Conservation (phyloP, 1,140 invertebrate species). For the Ceratosolen solmsi region DNA sequence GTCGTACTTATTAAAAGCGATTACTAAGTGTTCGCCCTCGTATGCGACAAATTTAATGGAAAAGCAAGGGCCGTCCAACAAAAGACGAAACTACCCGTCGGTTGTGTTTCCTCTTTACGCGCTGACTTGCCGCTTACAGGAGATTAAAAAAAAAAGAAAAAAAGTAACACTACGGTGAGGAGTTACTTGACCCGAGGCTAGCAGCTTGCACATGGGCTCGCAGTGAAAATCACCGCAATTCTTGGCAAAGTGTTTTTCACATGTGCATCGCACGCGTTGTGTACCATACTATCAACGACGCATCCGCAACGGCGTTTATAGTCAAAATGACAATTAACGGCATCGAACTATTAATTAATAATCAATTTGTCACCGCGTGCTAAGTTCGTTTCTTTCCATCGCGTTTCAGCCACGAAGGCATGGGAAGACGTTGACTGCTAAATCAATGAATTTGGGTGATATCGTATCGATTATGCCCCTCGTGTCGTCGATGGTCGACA, state of each 20-base stretch:
- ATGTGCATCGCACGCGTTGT: not conserved
- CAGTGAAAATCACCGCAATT: constrained; percentile 14
- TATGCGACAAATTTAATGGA: not conserved
- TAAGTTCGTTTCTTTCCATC: not conserved
- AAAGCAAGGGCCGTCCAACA: not conserved
- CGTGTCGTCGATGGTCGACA: too few species aligned
- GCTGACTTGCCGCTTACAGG: not conserved
- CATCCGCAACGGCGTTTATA: constrained; percentile 1
- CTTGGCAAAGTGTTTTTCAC: not conserved
- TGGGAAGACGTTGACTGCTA: not conserved
- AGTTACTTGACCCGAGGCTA: constrained; percentile 20
- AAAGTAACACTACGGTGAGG: too few species aligned
- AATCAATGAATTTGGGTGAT: too few species aligned
- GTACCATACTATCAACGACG: constrained; percentile 1
- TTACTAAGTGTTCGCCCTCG: not conserved
- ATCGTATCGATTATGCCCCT: too few species aligned
- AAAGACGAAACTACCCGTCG: constrained; percentile 1
- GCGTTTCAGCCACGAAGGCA: not conserved
- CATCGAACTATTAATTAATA: constrained; percentile 38
- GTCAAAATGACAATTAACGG: constrained; percentile 43
- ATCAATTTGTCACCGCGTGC: constrained; percentile 26
- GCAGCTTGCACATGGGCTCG: not conserved
- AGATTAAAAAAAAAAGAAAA: not conserved
- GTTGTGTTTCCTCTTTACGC: not conserved
- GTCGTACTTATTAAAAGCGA: not conserved